Conservation (phyloP, 2,797 vertebrate genomes). For the Dryobates pubescens region DNA sequence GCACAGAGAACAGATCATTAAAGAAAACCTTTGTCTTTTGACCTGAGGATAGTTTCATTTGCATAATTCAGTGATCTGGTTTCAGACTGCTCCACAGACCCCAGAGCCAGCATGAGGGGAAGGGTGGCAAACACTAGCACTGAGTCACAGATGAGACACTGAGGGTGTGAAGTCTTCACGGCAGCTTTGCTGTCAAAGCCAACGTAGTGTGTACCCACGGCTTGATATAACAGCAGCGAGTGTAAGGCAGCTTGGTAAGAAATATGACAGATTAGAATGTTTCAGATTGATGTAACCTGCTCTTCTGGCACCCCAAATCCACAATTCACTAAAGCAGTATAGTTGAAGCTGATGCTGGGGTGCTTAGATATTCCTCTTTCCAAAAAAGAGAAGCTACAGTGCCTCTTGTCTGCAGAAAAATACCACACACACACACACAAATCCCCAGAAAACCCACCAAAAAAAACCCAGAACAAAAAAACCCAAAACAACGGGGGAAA, state of each 20-base stretch:
- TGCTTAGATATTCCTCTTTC: neutral
- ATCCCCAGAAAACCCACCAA: neutral
- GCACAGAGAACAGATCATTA: neutral
- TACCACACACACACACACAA: neutral
- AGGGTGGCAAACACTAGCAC: neutral
- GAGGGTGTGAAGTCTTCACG: neutral
- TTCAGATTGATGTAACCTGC: neutral
- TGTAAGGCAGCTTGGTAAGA: neutral
- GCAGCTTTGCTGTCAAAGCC: conserved; percentile 17
- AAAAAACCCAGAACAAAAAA: neutral
- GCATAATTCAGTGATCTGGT: neutral
- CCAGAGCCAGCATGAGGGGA: neutral
- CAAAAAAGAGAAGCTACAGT: neutral
- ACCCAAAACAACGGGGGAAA: neutral
- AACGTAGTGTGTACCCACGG: neutral
- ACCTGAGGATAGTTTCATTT: conserved; percentile 5
- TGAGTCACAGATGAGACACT: neutral
- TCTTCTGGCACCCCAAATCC: neutral
- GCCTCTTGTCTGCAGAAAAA: neutral
- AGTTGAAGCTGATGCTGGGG: neutral
- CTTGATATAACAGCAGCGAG: neutral
- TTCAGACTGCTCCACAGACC: neutral
- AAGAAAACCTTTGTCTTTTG: neutral
- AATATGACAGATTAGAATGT: neutral
- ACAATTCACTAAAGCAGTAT: neutral